phyloP scores from a whole-genome alignment of 2,888 invertebrate genomes.

The Tenthredo mesomela region DNA sequence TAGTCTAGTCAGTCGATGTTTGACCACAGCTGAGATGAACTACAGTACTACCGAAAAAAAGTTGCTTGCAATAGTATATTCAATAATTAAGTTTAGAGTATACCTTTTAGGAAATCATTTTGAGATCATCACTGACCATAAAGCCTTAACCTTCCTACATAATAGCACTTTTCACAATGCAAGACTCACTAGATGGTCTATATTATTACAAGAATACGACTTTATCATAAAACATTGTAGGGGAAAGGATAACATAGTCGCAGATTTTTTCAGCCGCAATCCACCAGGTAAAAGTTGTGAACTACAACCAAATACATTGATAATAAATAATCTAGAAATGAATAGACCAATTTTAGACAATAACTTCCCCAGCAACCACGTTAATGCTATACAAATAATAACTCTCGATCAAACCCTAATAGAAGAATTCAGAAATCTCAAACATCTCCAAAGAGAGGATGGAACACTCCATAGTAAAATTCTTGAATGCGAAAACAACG shows the following conservation, averaged over 20 bases:
- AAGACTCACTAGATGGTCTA: too few species aligned
- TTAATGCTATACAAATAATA: background rate
- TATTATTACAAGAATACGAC: too few species aligned
- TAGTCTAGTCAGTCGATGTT: slow-evolving; percentile 60
- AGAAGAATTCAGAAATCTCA: slow-evolving; percentile 20
- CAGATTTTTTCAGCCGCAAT: too few species aligned
- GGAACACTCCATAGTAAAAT: background rate
- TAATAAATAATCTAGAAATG: background rate
- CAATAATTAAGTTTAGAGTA: slow-evolving; percentile 62
- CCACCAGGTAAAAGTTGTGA: slow-evolving; percentile 23
- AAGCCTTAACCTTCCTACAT: slow-evolving; percentile 63
- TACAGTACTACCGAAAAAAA: slow-evolving; percentile 65
- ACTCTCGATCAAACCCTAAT: background rate
- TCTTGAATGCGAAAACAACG: background rate
- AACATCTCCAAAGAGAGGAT: slow-evolving; percentile 43
- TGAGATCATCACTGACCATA: slow-evolving; percentile 64
- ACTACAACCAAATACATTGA: slow-evolving; percentile 29
- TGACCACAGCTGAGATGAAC: slow-evolving; percentile 55
- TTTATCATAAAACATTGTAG: too few species aligned
- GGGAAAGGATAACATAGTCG: too few species aligned
- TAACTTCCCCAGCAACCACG: too few species aligned
- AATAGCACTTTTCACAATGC: slow-evolving; percentile 54
- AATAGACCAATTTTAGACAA: background rate
- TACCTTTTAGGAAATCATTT: slow-evolving; percentile 61
- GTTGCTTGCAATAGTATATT: slow-evolving; percentile 60